phyloP scores from a whole-genome alignment of 2,113 vertebrate species.

The Pyrgilauda ruficollis region DNA sequence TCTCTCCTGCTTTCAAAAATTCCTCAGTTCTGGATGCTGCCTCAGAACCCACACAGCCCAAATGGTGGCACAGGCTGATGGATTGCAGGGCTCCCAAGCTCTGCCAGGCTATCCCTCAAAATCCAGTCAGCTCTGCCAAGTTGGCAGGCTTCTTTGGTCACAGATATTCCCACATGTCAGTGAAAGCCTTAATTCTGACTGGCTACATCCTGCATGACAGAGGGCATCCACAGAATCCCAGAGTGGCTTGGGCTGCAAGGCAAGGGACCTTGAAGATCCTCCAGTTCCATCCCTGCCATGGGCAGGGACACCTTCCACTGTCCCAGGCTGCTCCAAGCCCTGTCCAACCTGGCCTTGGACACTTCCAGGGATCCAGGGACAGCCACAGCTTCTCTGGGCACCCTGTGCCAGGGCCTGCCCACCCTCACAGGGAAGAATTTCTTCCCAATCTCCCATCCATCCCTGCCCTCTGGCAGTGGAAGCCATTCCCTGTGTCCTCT shows the following conservation, averaged over 20 bases:
- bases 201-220: neutral
- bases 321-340: neutral
- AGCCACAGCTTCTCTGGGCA: neutral
- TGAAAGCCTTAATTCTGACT: neutral
- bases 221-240: neutral
- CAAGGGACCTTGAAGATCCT: neutral
- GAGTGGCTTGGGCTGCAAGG: neutral
- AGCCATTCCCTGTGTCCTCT: neutral
- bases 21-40: neutral
- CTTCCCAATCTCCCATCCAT: fast-evolving
- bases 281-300: neutral
- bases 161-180: neutral
- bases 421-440: fast-evolving
- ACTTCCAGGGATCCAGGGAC: neutral
- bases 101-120: neutral
- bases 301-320: neutral
- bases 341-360: fast-evolving
- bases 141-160: neutral
- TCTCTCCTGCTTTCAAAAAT: neutral
- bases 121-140: neutral
- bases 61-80: neutral
- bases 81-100: neutral
- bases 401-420: fast-evolving
- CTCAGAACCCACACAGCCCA: neutral
- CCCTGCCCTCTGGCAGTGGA: neutral